Evolutionary conservation across 1,140 invertebrate genomes (phyloP).

Genomic region (Sarcophaga bullata): DNA sequence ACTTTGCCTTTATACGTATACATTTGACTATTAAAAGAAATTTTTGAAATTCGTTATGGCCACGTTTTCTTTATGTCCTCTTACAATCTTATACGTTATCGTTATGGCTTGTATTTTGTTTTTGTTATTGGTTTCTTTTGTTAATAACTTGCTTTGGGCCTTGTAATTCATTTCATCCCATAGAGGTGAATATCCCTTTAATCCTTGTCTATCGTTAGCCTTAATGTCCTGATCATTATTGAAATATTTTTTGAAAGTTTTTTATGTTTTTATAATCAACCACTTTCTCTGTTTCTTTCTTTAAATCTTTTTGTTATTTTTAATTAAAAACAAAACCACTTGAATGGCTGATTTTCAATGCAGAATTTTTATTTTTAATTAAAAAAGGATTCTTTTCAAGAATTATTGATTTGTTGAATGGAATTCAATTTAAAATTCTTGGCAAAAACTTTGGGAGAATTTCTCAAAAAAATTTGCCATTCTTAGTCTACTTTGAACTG

Average conservation of each 20-base stretch:
- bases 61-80: not conserved
- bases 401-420: too few species aligned
- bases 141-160: not conserved
- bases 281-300: not conserved
- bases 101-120: not conserved
- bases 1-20: too few species aligned
- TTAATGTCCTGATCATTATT: not conserved
- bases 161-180: not conserved
- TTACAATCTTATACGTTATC: not conserved
- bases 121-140: not conserved
- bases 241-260: conserved; percentile 9
- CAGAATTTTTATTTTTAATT: too few species aligned
- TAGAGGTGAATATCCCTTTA: conserved; percentile 2
- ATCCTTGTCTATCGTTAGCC: not conserved
- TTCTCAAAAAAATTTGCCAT: too few species aligned
- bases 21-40: not conserved
- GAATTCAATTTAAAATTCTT: too few species aligned
- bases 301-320: too few species aligned
- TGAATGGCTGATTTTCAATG: too few species aligned
- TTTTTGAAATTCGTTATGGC: conserved; percentile 7
- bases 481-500: too few species aligned
- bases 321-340: too few species aligned
- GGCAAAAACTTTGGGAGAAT: too few species aligned
- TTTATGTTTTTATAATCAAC: conserved; percentile 24
- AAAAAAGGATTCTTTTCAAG: too few species aligned